Evolutionary conservation across 2,797 vertebrate species (phyloP).

Genomic region (Microctenopoma stevenorrisi): DNA sequence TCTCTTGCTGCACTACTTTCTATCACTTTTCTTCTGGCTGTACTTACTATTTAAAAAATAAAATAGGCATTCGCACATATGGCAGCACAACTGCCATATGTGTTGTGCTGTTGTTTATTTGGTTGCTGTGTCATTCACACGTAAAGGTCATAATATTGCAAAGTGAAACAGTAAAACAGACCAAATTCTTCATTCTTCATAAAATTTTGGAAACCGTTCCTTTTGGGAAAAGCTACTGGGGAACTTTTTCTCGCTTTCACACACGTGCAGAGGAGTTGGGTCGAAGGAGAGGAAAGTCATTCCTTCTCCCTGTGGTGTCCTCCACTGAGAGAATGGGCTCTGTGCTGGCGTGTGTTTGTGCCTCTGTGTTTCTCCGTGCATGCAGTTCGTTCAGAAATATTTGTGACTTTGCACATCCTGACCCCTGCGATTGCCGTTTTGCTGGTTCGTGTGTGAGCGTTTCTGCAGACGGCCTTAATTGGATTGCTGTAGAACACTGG

Average conservation of each 20-base stretch:
- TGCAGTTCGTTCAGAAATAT: constrained; percentile 21
- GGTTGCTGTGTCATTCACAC: too few relatives aligned
- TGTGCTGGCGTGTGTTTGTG: constrained; percentile 22
- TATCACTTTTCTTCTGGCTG: not conserved
- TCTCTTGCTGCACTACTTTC: not conserved
- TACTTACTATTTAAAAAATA: not conserved
- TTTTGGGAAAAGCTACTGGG: not conserved
- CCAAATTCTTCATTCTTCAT: constrained; percentile 11
- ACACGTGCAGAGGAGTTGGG: constrained; percentile 2
- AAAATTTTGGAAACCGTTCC: constrained; percentile 16
- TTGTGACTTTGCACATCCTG: constrained; percentile 17
- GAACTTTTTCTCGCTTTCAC: not conserved
- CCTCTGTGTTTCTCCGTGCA: constrained; percentile 17
- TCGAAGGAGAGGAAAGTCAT: constrained; percentile 42
- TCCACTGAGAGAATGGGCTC: constrained; percentile 46
- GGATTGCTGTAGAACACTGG: constrained; percentile 64
- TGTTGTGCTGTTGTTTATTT: too few relatives aligned
- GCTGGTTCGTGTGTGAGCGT: constrained; percentile 18
- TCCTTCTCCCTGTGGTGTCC: constrained; percentile 43
- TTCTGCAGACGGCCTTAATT: constrained; percentile 51
- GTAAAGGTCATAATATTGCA: too few relatives aligned
- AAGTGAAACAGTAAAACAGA: not conserved
- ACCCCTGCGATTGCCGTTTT: constrained; percentile 31
- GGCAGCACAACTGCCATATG: too few relatives aligned
- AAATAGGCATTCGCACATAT: too few relatives aligned